A percentile compares a stretch with the other conserved stretches of the same genome.
Evolutionary conservation across 1,140 invertebrate species (phyloP).

Genomic region (Carcinoscorpius rotundicauda): DNA sequence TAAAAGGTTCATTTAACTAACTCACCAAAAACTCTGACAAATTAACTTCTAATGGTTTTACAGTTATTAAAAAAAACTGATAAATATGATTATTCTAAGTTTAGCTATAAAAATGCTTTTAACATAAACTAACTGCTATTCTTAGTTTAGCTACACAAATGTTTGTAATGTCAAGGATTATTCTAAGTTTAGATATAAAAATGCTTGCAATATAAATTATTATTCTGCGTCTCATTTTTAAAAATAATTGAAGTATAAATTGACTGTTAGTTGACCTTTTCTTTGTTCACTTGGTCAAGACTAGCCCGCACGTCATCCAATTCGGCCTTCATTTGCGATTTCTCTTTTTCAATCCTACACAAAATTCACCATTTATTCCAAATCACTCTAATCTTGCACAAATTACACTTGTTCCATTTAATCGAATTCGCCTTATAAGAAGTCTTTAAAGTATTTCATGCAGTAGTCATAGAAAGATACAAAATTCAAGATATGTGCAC

Average conservation of each 20-base stretch:
- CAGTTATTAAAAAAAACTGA: slow-evolving; percentile 78
- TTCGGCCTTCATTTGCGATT: slow-evolving; percentile 79
- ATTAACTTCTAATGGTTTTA: slow-evolving; percentile 87
- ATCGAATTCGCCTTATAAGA: too few species aligned
- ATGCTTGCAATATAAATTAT: neutral
- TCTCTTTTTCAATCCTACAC: slow-evolving; percentile 85
- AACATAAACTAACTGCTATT: too few species aligned
- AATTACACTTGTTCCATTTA: too few species aligned
- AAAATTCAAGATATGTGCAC: too few species aligned
- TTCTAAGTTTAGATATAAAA: neutral
- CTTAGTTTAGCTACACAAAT: neutral
- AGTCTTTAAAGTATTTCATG: too few species aligned
- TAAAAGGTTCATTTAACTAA: too few species aligned
- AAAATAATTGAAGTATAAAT: too few species aligned
- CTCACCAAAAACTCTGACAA: slow-evolving; percentile 64
- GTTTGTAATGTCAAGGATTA: neutral
- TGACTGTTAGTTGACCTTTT: slow-evolving; percentile 63
- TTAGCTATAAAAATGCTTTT: too few species aligned
- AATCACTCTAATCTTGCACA: too few species aligned
- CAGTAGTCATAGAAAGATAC: too few species aligned
- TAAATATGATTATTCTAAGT: too few species aligned
- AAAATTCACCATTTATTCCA: neutral
- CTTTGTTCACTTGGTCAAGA: slow-evolving; percentile 78
- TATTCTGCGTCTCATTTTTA: neutral
- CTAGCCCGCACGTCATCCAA: slow-evolving; percentile 82